A percentile compares a stretch with the other conserved stretches of the same genome.
These are phyloP conservation scores for Drusus annulatus DNA, from an alignment of 1,140 invertebrate genomes.

Conservation along the genomic window DNA sequence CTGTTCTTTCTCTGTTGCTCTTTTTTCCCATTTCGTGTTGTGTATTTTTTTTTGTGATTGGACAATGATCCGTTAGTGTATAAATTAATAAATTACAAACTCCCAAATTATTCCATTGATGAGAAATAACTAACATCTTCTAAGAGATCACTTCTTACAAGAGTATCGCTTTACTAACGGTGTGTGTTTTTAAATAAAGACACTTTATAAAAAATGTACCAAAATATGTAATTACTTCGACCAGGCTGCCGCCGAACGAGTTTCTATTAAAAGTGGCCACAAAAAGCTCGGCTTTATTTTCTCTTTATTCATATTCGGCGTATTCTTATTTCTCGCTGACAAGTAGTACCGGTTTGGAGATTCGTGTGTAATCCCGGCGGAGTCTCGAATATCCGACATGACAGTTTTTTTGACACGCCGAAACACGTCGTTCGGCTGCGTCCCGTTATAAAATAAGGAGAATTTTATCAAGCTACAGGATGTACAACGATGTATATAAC, in stretches of 20 bases:
- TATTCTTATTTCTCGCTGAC: background rate
- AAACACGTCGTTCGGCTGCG: background rate
- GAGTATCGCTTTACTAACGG: too few relatives aligned
- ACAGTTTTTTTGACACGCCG: conserved; percentile 15
- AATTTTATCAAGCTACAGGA: too few relatives aligned
- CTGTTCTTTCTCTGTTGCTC: too few relatives aligned
- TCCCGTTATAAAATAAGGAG: background rate
- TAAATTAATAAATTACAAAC: too few relatives aligned
- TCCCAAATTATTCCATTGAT: too few relatives aligned
- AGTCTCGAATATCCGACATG: conserved; percentile 16
- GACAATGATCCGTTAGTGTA: too few relatives aligned
- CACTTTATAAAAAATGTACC: background rate
- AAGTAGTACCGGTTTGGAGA: background rate
- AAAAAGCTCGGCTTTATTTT: background rate
- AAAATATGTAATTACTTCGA: background rate
- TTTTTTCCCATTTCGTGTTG: too few relatives aligned
- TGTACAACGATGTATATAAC: too few relatives aligned
- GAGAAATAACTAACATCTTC: too few relatives aligned
- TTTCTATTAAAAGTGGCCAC: background rate
- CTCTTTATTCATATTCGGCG: background rate
- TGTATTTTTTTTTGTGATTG: too few relatives aligned
- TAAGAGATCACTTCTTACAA: too few relatives aligned
- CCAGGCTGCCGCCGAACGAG: background rate
- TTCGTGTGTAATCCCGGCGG: background rate
- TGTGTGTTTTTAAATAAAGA: too few relatives aligned